Evolutionary conservation across 2,888 invertebrate species (phyloP).

Genomic region (Melangyna quadrimaculata): DNA sequence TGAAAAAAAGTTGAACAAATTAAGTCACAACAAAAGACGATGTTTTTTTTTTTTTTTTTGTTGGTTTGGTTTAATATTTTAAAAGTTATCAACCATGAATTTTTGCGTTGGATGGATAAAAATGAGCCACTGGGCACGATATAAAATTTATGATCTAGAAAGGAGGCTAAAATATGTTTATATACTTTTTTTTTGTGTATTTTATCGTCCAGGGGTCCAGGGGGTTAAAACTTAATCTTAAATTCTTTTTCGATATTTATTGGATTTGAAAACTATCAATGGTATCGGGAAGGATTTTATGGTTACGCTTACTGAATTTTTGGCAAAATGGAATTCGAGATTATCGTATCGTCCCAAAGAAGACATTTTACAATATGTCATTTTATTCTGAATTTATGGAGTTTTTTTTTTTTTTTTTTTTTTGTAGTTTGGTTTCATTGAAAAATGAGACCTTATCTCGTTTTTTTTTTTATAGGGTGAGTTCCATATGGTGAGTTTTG

Average conservation of each 20-base stretch:
- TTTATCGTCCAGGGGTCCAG: not conserved
- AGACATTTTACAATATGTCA: not conserved
- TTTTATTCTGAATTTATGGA: not conserved
- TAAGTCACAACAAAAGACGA: slow-evolving; percentile 19
- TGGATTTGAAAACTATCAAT: slow-evolving; percentile 19
- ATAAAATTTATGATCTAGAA: slow-evolving; percentile 19
- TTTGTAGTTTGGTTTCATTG: not conserved
- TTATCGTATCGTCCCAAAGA: not conserved
- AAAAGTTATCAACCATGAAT: slow-evolving; percentile 6
- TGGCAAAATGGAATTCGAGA: not conserved
- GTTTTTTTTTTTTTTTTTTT: not conserved
- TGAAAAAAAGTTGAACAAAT: slow-evolving; percentile 19
- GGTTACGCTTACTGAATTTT: not conserved
- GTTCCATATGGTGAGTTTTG: too few species aligned
- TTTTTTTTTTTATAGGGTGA: not conserved
- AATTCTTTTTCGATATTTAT: not conserved
- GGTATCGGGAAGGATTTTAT: not conserved
- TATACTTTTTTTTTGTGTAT: not conserved
- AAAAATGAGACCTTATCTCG: not conserved
- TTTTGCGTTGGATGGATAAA: slow-evolving; percentile 4
- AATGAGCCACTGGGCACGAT: slow-evolving; percentile 12
- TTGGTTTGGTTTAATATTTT: too few species aligned
- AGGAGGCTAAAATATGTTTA: slow-evolving; percentile 4
- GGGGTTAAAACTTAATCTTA: not conserved
- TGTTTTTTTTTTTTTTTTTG: not conserved